A percentile compares a stretch with the other conserved stretches of the same genome.
Conservation (phyloP, 2,113 vertebrate species). For the Dipodomys merriami region DNA sequence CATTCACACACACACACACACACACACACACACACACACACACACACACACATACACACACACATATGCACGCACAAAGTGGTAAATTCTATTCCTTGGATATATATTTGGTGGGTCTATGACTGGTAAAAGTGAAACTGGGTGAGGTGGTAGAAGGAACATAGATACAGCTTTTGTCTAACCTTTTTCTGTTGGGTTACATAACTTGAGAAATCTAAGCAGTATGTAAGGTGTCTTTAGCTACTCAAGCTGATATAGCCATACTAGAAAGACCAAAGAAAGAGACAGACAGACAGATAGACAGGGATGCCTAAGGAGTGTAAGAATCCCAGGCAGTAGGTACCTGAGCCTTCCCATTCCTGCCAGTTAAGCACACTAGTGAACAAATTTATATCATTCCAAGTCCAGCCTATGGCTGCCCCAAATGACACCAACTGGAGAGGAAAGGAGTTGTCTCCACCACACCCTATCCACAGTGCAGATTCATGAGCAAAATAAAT, state of each 20-base stretch:
- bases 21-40: too few relatives aligned
- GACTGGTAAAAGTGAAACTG: neutral
- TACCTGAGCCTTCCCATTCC: neutral
- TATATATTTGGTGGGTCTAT: neutral
- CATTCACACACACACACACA: too few relatives aligned
- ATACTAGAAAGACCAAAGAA: neutral
- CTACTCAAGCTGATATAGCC: neutral
- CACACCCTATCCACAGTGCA: neutral
- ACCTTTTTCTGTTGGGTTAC: neutral
- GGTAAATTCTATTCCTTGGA: neutral
- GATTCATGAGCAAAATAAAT: neutral
- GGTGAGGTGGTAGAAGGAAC: neutral
- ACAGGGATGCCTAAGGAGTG: neutral
- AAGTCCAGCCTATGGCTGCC: neutral
- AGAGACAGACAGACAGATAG: neutral
- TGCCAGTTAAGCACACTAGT: neutral
- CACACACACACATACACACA: too few relatives aligned
- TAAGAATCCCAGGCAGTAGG: neutral
- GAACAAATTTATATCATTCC: neutral
- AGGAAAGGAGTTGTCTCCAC: neutral
- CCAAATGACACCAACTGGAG: neutral
- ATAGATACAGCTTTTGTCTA: neutral
- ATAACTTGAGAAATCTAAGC: neutral
- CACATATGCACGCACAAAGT: neutral
- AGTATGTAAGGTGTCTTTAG: neutral